phyloP scores from a whole-genome alignment of 1,140 invertebrate species.

The Lordiphosa clarofinis region DNA sequence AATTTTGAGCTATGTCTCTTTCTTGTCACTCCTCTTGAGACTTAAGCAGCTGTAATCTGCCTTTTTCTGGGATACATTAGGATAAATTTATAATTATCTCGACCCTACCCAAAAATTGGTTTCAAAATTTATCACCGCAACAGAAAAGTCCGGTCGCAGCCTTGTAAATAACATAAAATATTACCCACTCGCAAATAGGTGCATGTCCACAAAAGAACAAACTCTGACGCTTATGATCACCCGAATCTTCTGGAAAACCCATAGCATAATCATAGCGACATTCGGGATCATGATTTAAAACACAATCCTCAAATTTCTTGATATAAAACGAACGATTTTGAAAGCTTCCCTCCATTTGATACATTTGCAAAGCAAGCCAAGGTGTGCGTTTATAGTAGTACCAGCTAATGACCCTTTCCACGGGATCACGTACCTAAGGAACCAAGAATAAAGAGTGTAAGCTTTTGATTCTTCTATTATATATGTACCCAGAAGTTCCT shows the following conservation, averaged over 20 bases:
- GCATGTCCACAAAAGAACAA: slow-evolving; percentile 94
- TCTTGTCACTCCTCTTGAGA: no score
- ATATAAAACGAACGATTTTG: slow-evolving; percentile 90
- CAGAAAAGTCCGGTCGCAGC: no score
- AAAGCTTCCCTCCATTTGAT: slow-evolving; percentile 85
- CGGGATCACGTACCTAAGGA: slow-evolving; percentile 84
- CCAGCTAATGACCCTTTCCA: slow-evolving; percentile 93
- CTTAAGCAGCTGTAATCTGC: no score
- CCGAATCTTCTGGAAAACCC: slow-evolving; percentile 86
- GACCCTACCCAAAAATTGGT: no score
- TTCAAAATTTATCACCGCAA: no score
- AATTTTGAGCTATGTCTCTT: no score
- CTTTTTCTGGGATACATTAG: no score
- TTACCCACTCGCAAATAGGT: slow-evolving; percentile 86
- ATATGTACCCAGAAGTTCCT: neutral
- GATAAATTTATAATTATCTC: no score
- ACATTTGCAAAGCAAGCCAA: slow-evolving; percentile 81
- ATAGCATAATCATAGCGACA: slow-evolving; percentile 89
- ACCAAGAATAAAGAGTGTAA: neutral
- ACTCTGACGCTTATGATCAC: slow-evolving; percentile 85
- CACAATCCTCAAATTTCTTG: slow-evolving; percentile 92
- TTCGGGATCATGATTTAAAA: slow-evolving; percentile 89
- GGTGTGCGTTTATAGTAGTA: slow-evolving; percentile 89
- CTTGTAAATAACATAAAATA: neutral
- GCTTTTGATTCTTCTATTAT: no score